These are phyloP conservation scores for Heteronetta atricapilla DNA, from an alignment of 2,113 vertebrate genomes.

Conservation along the genomic window DNA sequence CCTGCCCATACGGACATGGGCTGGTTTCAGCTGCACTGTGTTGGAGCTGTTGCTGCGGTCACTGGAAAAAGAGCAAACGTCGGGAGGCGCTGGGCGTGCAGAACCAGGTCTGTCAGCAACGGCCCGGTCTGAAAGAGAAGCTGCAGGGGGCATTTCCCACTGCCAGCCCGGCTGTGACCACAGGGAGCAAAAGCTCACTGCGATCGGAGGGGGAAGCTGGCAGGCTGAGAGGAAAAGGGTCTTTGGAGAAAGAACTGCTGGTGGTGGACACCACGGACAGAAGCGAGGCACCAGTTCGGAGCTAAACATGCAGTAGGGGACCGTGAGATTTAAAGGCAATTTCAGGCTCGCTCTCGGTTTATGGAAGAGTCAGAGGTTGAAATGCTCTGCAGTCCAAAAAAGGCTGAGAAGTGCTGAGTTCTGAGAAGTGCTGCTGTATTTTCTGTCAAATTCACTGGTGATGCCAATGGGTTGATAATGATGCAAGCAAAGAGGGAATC, in stretches of 20 bases:
- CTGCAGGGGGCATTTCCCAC: not conserved
- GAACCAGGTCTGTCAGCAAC: not conserved
- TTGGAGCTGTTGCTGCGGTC: not conserved
- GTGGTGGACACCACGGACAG: not conserved
- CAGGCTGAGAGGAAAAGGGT: not conserved
- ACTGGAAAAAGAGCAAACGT: not conserved
- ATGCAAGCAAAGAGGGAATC: not conserved
- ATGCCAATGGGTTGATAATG: not conserved
- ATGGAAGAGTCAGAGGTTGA: not conserved
- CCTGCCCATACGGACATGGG: rapidly evolving
- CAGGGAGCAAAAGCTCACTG: not conserved
- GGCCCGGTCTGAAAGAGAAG: not conserved
- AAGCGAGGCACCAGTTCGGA: not conserved
- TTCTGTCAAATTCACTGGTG: not conserved
- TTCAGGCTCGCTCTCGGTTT: not conserved
- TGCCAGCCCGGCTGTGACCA: not conserved
- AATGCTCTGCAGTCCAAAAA: not conserved
- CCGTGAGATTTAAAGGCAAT: not conserved
- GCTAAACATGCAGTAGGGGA: not conserved
- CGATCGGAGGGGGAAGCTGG: not conserved
- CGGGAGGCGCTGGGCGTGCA: not conserved
- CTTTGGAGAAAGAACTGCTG: not conserved
- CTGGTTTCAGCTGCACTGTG: not conserved
- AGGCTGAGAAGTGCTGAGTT: not conserved
- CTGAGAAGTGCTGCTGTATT: not conserved